Evolutionary conservation across 2,113 vertebrate species (phyloP), one percentile per base, ranked within the genome.

Genomic region (Cololabis saira): DNA sequence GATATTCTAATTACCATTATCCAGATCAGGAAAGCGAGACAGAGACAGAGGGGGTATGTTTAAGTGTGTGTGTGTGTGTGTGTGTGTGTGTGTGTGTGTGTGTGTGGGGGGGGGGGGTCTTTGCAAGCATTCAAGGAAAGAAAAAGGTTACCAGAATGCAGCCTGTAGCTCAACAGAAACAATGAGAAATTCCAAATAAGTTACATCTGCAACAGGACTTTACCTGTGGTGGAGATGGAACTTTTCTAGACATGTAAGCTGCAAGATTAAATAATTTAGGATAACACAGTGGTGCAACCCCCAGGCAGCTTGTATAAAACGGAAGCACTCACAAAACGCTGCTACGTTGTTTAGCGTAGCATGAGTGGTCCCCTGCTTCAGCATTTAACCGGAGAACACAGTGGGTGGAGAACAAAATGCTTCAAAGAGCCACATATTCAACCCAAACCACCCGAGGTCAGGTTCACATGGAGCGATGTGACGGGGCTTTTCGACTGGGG

Each of bases 1-100:
- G 80, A 89, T 84, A 80, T 86, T 84, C 69, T 89, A 90, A 92
- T 92, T 90, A 90, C 81, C 75, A 80, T 81, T 80, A 87, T 84
- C 67, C 76, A n/a, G 76, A 73, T 71, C 58, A 58, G 59, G 71
- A 70, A 56, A 76, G 67, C 17, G 53, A 55, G 67, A 61, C 67
- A 78, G 74, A 60, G 67, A 76, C 7, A 58, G 81, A 78, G 76
- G 45, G 76, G 59, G 61, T 48, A 67, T 68, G 70, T 61, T 55
- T 27, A 11, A 64, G 69, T n/a, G n/a, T n/a, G n/a, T n/a, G n/a
- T n/a, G n/a, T n/a, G n/a, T n/a, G n/a, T n/a, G n/a, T n/a, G n/a
- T n/a, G n/a, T n/a, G n/a, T n/a, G n/a, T n/a, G n/a, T n/a, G n/a
- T n/a, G n/a, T n/a, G n/a, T n/a, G n/a, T n/a, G n/a, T n/a, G n/a